Evolutionary conservation across 2,113 vertebrate genomes (phyloP).

Genomic region (Gila orcuttii): DNA sequence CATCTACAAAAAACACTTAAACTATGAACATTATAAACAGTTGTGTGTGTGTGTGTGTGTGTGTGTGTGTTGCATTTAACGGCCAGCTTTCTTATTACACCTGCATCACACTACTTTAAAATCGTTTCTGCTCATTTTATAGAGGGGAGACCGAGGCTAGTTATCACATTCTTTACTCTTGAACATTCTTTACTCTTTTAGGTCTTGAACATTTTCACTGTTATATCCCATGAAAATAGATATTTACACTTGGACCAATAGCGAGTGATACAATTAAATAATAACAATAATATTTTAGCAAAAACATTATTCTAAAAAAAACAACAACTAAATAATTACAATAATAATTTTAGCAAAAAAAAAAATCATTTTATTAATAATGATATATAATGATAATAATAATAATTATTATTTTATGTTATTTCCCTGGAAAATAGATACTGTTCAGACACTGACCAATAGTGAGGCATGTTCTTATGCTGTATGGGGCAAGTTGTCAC

Average conservation of each 20-base stretch:
- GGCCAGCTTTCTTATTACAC: neutral
- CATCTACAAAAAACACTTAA: too few relatives aligned
- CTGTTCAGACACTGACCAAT: neutral
- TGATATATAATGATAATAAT: too few relatives aligned
- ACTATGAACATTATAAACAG: too few relatives aligned
- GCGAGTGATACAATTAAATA: too few relatives aligned
- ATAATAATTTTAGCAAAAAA: too few relatives aligned
- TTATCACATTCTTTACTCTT: neutral
- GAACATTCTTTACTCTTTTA: too few relatives aligned
- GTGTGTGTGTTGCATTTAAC: neutral
- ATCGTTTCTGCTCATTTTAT: neutral
- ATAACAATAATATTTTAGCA: too few relatives aligned
- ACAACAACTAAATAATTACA: too few relatives aligned
- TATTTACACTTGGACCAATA: neutral
- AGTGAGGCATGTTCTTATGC: neutral
- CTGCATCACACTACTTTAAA: neutral
- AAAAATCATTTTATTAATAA: too few relatives aligned
- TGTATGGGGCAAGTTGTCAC: neutral
- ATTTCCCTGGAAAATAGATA: neutral
- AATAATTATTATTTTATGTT: too few relatives aligned
- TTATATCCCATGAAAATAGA: neutral
- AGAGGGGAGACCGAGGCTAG: neutral
- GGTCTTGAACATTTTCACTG: neutral
- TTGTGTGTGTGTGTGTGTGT: too few relatives aligned
- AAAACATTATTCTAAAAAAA: too few relatives aligned